These are phyloP conservation scores for Protomyctophum bolini DNA, from an alignment of 2,113 vertebrate genomes.

Conservation along the genomic window DNA sequence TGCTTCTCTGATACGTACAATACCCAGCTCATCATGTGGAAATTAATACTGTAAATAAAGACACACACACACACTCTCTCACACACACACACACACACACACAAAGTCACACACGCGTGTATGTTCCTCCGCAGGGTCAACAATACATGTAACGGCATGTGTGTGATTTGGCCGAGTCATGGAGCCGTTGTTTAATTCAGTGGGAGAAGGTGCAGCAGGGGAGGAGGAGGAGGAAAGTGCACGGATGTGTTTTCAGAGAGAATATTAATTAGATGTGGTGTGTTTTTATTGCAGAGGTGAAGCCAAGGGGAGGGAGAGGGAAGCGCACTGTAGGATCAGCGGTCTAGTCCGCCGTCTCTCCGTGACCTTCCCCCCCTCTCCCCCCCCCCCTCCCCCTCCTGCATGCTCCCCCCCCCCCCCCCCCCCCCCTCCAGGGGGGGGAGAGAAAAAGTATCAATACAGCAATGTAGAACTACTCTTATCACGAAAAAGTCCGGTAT, in stretches of 20 bases:
- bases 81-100: background rate
- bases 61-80: background rate
- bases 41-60: constrained; percentile 64
- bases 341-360: constrained; percentile 28
- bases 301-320: constrained; percentile 37
- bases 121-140: background rate
- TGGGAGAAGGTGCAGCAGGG: constrained; percentile 19
- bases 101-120: too few species aligned
- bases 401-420: background rate
- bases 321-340: constrained; percentile 47
- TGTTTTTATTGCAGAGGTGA: constrained; percentile 61
- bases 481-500: too few species aligned
- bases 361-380: constrained; percentile 39
- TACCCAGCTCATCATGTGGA: constrained; percentile 46
- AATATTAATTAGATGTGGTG: constrained; percentile 68
- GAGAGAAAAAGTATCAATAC: too few species aligned
- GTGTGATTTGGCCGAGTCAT: constrained; percentile 24
- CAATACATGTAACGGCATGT: background rate
- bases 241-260: constrained; percentile 37
- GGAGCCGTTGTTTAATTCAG: constrained; percentile 11
- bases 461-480: too few species aligned
- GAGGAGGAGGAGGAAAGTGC: background rate
- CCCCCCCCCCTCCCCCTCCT: background rate
- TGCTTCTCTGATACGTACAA: constrained; percentile 25
- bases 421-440: background rate